Evolutionary conservation across 2,113 vertebrate genomes (phyloP), one percentile per base, ranked within the genome.

Genomic region (Clarias macrocephalus): DNA sequence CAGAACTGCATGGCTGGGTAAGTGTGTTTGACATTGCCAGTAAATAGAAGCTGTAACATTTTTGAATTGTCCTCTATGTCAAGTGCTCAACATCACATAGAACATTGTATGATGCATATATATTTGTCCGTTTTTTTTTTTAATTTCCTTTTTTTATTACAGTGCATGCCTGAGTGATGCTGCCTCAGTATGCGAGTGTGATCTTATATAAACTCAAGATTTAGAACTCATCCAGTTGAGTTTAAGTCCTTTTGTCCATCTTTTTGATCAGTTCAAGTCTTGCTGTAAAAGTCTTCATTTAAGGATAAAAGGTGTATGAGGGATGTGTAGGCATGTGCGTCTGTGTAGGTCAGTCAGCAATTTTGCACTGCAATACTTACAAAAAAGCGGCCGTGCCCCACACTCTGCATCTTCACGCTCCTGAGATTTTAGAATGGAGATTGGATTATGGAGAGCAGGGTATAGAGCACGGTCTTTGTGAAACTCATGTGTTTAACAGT

Each of bases 101-200:
- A 88, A 90, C 88, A 77, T 91, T 85, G 82, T 85, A 92, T 93
- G 94, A 94, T 95, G 94, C 94, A 95, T 95, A 94, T 94, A 93
- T 94, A 93, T 91, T 93, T 92, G 93, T 92, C 93, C 89, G 89
- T 92, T 90, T 90, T 85, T 16, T 82, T 82, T 63, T 76, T 86
- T 85, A 79, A 70, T 91, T 91, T 92, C 88, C 85, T 12, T 90
- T 87, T 90, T 91, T 83, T 91, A 91, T 91, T 93, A 93, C 91
- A 93, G 94, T 93, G 92, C 94, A 95, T 93, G 94, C 94, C 95
- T 95, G 95, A 95, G 94, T 92, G 93, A 94, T 91, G 76, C 92
- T 89, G 88, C 90, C 92, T 94, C 93, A 93, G 93, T 92, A 93
- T 93, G 93, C 91, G 86, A 91, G 89, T 91, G 91, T 89, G 93